Evolutionary conservation across 2,888 invertebrate species (phyloP), one percentile per base, ranked within the genome.

Genomic region (Branchipolynoe longqiensis): DNA sequence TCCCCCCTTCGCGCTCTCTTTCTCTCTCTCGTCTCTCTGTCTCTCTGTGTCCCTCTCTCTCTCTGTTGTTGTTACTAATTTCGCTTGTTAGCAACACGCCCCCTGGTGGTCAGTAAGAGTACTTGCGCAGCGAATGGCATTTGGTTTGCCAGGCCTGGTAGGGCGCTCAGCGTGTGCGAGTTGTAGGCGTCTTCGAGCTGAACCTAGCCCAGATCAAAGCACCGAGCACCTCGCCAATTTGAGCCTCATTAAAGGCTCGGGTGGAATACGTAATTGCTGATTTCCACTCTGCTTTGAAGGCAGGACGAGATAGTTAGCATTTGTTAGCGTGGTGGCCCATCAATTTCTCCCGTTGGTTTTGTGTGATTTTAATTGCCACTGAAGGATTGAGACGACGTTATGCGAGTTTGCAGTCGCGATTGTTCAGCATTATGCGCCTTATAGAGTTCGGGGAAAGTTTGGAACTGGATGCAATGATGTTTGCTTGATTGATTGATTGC

Each of bases 241-340:
- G 69, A 69, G 36, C 36, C 69, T 69, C 69, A 69, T 69, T 69
- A 69, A 69, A 69, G 69, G 38, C 69, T 69, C 69, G 33, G 69
- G n/a, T 33, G 33, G 69, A 38, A 69, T 69, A 33, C 36, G 69
- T 69, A 69, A 69, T 69, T 69, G 69, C 69, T 69, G 69, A 69
- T 69, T 69, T 69, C 36, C 22, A 33, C 36, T 14, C 18, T 22
- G 69, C 69, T 69, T 69, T 69, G 69, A 69, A 69, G 69, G 38
- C 69, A 69, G 69, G n/a, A 69, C 69, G 69, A 69, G 69, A 69
- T 69, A 38, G 69, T 69, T 69, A 69, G 69, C 69, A 69, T 69
- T 69, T 69, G 69, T 14, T 14, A 38, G 38, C 69, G 38, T 36
- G 69, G n/a, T n/a, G n/a, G n/a, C 38, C 69, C 69, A 69, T 69